A percentile compares a stretch with the other conserved stretches of the same genome.
Evolutionary conservation across 23 tunicate genomes (phyloP).

Genomic region (Ascidia mentula): DNA sequence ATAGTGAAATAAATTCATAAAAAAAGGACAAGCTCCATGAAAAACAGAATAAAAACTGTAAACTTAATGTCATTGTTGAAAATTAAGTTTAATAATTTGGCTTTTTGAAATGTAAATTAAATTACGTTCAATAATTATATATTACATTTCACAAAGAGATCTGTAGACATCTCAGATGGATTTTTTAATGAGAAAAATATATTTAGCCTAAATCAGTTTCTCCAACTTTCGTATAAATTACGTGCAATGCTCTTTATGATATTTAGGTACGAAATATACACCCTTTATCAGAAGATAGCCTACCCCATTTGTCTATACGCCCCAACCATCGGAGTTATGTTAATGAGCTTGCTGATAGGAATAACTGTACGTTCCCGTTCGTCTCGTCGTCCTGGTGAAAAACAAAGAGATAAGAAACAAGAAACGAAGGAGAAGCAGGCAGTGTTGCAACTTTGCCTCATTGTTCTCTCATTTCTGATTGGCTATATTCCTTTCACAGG

Average conservation of each 20-base stretch:
- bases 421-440: conserved; percentile 33
- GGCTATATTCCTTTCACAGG: conserved; percentile 65
- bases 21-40: no score
- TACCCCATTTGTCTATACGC: conserved; percentile 50
- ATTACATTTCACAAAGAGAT: no score
- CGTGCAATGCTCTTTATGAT: neutral
- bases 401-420: neutral
- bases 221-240: no score
- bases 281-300: conserved; percentile 19
- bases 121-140: no score
- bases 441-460: conserved; percentile 39
- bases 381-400: neutral
- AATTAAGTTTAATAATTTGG: no score
- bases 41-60: no score
- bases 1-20: no score
- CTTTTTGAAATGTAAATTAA: no score
- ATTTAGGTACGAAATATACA: conserved; percentile 40
- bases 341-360: conserved; percentile 40
- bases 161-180: no score
- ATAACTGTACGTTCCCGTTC: conserved; percentile 26
- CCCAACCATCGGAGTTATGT: conserved; percentile 41
- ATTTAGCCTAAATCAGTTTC: no score
- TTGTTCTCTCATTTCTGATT: conserved; percentile 42
- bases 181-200: no score
- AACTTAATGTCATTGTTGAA: no score